phyloP scores from a whole-genome alignment of 1,140 invertebrate genomes.

The Palaemon carinicauda region DNA sequence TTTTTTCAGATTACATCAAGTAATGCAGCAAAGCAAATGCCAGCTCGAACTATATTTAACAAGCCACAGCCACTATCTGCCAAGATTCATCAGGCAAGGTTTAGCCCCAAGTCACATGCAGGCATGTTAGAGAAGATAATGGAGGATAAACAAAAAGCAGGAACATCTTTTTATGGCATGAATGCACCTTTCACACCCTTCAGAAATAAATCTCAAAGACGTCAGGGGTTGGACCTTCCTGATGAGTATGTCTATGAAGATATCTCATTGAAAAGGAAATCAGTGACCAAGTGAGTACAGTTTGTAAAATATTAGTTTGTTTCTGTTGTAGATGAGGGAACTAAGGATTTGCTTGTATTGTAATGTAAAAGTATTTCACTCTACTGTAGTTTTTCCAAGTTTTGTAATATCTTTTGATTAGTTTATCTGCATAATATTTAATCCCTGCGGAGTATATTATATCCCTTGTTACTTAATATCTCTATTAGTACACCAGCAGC shows the following conservation, averaged over 20 bases:
- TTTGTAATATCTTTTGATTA: too few species aligned
- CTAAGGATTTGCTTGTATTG: background rate
- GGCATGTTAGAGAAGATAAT: background rate
- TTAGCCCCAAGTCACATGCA: slow-evolving; percentile 21
- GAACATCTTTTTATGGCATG: background rate
- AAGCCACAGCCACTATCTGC: slow-evolving; percentile 51
- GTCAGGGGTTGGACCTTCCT: background rate
- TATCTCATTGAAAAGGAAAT: background rate
- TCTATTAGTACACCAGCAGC: too few species aligned
- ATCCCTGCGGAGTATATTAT: too few species aligned
- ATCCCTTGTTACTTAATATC: too few species aligned
- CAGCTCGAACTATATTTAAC: slow-evolving; percentile 7
- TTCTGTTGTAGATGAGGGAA: background rate
- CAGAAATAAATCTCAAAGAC: slow-evolving; percentile 23
- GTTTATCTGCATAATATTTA: too few species aligned
- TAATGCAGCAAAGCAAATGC: background rate
- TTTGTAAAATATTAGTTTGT: too few species aligned
- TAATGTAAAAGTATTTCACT: too few species aligned
- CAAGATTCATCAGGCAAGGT: slow-evolving; percentile 27
- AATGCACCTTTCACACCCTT: slow-evolving; percentile 33
- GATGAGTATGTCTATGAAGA: background rate
- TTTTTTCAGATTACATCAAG: slow-evolving; percentile 18
- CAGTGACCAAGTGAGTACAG: background rate
- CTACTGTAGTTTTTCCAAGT: too few species aligned
- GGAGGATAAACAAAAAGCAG: background rate